Base-by-base conservation (phyloP, 1,140 invertebrate species). In the Ylistrum balloti region DNA sequence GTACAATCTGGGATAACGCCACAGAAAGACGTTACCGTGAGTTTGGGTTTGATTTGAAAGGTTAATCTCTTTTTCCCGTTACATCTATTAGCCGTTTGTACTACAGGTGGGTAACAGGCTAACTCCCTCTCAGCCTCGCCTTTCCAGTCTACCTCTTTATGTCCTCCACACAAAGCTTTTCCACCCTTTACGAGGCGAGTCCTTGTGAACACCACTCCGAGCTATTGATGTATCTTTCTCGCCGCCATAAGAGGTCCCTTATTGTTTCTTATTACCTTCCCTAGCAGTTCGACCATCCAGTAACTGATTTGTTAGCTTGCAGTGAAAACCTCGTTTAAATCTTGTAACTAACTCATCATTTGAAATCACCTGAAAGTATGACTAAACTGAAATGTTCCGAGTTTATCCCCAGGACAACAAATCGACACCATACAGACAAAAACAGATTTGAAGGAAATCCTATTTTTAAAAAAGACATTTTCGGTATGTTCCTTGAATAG, bases 21-120 rank as follows among this genome's bases (percentile, higher is more conserved):
- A 74, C 56, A 5, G 1, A 74, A 74, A 74, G 56, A 28, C 56
- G 56, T n/a, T 74, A 74, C 56, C n/a, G 56, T 74, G n/a, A 74
- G 56, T 74, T 74, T 74, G 9, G 56, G 56, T 74, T 74, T 74
- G 56, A 74, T 74, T 74, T 74, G 56, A 74, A 74, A 74, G 56
- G 56, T 74, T 74, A 74, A 74, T 74, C 56, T 22, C 56, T 74
- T 28, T 28, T n/a, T n/a, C 22, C n/a, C 56, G 56, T 74, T 74
- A 74, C 56, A 74, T 74, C 56, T n/a, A 74, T 74, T 74, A 74
- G n/a, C 56, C 17, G 56, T 74, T 22, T 74, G 56, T 74, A 74
- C 28, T 74, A 74, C 56, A 74, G 56, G 56, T 74, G 56, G 22
- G 56, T n/a, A 74, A 1, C 3, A n/a, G 22, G 22, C 56, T n/a